These are phyloP conservation scores for Monarcha castaneiventris DNA, from an alignment of 2,113 vertebrate species.

Conservation along the genomic window DNA sequence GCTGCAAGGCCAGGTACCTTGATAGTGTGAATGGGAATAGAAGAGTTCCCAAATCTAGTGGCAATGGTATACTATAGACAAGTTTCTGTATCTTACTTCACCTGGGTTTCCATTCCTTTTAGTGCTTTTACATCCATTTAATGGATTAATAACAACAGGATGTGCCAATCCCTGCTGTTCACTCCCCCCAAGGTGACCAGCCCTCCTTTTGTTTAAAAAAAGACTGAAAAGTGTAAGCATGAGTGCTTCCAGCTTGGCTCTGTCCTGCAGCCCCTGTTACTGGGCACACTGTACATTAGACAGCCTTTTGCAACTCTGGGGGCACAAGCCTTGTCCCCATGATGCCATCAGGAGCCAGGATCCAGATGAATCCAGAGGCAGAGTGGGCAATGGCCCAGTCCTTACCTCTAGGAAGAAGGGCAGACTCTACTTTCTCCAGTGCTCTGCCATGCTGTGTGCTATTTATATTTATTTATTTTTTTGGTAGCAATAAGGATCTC, in stretches of 20 bases:
- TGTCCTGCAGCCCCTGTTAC: not conserved
- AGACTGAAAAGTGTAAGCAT: not conserved
- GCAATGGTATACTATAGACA: not conserved
- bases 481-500: not conserved
- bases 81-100: not conserved
- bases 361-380: not conserved
- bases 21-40: not conserved
- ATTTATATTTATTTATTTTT: not conserved
- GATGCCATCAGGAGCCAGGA: not conserved
- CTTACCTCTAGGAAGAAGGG: not conserved
- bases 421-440: not conserved
- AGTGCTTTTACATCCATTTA: not conserved
- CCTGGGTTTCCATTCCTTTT: not conserved
- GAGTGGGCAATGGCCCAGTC: accelerated
- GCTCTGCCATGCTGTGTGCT: not conserved
- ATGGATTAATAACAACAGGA: not conserved
- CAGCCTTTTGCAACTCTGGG: not conserved
- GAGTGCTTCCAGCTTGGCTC: not conserved
- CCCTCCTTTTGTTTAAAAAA: not conserved
- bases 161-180: not conserved
- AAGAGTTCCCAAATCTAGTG: not conserved
- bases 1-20: not conserved
- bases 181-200: not conserved
- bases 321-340: accelerated
- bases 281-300: no score